These are phyloP conservation scores for Natrix natrix DNA, from an alignment of 2,797 vertebrate genomes.

Conservation along the genomic window DNA sequence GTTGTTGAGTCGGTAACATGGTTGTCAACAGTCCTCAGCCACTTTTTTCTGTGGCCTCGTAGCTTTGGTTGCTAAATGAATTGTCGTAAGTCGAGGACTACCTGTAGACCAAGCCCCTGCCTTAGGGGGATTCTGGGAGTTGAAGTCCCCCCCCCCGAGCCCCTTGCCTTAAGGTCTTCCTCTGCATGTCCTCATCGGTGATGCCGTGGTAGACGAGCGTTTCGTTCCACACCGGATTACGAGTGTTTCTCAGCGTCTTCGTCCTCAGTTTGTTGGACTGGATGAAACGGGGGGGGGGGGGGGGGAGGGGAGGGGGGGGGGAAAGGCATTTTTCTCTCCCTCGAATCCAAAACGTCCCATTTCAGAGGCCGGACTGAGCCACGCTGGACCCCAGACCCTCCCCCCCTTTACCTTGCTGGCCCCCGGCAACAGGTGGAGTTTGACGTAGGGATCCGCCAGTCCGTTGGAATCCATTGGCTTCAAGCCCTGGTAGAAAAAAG, in stretches of 20 bases:
- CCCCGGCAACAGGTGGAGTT: conserved; percentile 91
- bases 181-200: conserved; percentile 94
- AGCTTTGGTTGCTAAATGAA: too few relatives aligned
- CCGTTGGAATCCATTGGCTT: conserved; percentile 98
- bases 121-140: too few relatives aligned
- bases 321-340: neutral
- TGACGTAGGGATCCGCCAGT: conserved; percentile 94
- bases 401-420: conserved; percentile 88
- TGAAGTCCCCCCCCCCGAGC: too few relatives aligned
- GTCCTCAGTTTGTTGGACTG: conserved; percentile 95
- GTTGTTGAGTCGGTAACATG: too few relatives aligned
- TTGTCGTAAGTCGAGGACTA: too few relatives aligned
- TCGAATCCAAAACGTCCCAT: neutral
- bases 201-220: conserved; percentile 93
- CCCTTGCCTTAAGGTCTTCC: conserved; percentile 89
- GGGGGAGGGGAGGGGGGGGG: too few relatives aligned
- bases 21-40: too few relatives aligned
- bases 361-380: neutral
- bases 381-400: too few relatives aligned
- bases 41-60: too few relatives aligned
- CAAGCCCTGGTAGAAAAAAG: conserved; percentile 77
- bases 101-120: too few relatives aligned
- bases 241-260: conserved; percentile 93
- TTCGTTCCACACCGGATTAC: conserved; percentile 93
- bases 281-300: neutral